Evolutionary conservation across 2,113 vertebrate species (phyloP), one percentile per base, ranked within the genome.

Genomic region (Protomyctophum bolini): DNA sequence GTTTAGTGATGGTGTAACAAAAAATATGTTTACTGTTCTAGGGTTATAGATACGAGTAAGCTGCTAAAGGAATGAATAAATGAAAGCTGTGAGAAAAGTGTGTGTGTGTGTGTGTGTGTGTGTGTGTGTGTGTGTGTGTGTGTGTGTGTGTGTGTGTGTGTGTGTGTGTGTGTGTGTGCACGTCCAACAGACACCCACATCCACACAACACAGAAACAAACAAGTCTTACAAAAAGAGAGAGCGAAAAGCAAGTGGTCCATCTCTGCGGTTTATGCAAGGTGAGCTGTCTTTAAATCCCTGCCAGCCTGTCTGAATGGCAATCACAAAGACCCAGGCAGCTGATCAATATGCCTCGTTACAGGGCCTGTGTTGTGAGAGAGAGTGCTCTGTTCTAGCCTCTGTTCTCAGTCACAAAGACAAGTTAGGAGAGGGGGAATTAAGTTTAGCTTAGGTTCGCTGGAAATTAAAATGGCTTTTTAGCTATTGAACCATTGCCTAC

Each of bases 401-500:
- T 21, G 64, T 58, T 79, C 77, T 76, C 76, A 89, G 82, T 81
- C 77, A 68, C n/a, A 6, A 52, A 2, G 11, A 78, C 76, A 70
- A 71, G 68, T 81, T 62, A 47, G 33, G 33, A 41, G 65, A 48
- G 33, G 11, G 9, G 33, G 33, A 41, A 41, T 41, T 41, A 41
- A 41, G 33, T 28, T 14, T 50, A 70, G 58, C 14, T 11, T 52
- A 8, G 68, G 29, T 62, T 67, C 29, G 66, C 51, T 58, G 67
- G 51, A 77, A 79, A 72, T 72, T 63, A 73, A 64, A 66, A 46
- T 41, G 60, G 70, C 64, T 67, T 63, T 73, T 83, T 28, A 78
- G 67, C 74, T 72, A 56, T 83, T 86, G 76, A 82, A 78, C 82
- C 50, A 60, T 3, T 21, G 71, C 72, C 73, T 74, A n/a, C n/a